A percentile compares a stretch with the other conserved stretches of the same genome.
These are phyloP conservation scores for Scelioninae gen. 1 DNA, from an alignment of 2,888 invertebrate genomes.

Conservation along the genomic window DNA sequence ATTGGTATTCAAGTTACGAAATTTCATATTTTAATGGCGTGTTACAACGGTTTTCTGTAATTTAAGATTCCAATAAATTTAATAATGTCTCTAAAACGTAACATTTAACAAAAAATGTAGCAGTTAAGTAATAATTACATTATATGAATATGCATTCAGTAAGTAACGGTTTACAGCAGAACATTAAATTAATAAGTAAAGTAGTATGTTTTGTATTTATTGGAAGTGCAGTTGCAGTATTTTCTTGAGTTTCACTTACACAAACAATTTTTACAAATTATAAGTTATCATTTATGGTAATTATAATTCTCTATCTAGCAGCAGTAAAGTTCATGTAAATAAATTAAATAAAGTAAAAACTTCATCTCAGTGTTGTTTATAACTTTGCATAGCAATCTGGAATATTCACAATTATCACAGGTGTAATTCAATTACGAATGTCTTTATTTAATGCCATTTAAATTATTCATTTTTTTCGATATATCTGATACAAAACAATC, in stretches of 20 bases:
- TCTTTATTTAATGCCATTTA: too few relatives aligned
- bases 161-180: conserved; percentile 5
- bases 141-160: neutral
- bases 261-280: conserved; percentile 7
- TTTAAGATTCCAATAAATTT: neutral
- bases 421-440: too few relatives aligned
- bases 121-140: conserved; percentile 1
- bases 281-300: conserved; percentile 6
- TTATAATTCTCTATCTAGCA: conserved; percentile 8
- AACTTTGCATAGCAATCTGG: conserved; percentile 15
- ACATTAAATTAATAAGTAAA: conserved; percentile 5
- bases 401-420: too few relatives aligned
- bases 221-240: neutral
- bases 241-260: neutral
- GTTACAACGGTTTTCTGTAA: conserved; percentile 14
- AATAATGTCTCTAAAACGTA: neutral
- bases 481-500: neutral
- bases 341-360: conserved; percentile 12
- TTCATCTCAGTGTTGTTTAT: conserved; percentile 7
- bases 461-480: neutral
- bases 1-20: conserved; percentile 25
- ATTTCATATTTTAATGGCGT: neutral
- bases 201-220: neutral
- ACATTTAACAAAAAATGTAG: neutral
- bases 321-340: conserved; percentile 23